A percentile compares a stretch with the other conserved stretches of the same genome.
Evolutionary conservation across 2,797 vertebrate genomes (phyloP).

Genomic region (Halcyon smyrnensis): DNA sequence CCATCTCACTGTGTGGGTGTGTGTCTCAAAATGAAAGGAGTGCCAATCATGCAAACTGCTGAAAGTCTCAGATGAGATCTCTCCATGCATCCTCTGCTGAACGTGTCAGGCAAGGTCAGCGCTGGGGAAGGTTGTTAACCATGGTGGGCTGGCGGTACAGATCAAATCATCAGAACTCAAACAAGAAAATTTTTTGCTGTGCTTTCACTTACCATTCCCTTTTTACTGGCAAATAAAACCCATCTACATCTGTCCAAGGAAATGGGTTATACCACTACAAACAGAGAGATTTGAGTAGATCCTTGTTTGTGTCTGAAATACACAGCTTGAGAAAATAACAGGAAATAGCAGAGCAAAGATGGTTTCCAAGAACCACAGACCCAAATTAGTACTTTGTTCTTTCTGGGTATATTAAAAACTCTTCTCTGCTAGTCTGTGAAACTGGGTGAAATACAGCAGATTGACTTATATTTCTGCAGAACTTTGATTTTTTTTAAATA

Average conservation of each 20-base stretch:
- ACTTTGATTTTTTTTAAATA: not conserved
- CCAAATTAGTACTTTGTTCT: constrained; percentile 32
- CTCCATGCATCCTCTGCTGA: not conserved
- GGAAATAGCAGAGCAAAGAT: constrained; percentile 7
- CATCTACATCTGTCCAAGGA: not conserved
- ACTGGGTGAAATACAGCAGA: not conserved
- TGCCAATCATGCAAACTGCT: not conserved
- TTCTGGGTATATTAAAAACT: not conserved
- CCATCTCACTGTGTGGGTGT: fast-evolving
- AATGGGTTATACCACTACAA: not conserved
- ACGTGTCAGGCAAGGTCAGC: not conserved
- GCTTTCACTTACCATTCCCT: not conserved
- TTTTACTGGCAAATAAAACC: not conserved
- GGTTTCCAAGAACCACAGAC: constrained; percentile 18
- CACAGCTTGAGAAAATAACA: not conserved
- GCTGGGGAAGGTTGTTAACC: not conserved
- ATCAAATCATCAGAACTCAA: not conserved
- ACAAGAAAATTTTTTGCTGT: not conserved
- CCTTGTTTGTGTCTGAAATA: not conserved
- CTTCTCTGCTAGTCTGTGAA: not conserved
- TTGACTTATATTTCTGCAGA: not conserved
- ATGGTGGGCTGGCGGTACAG: fast-evolving
- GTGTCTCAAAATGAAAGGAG: not conserved
- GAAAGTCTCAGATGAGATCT: not conserved
- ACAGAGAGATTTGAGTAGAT: not conserved